Percentiles rank a stretch among this genome's conserved stretches.
Conservation (phyloP, 53 echinoderm and acorn worm genomes). For the Holothuria leucospilota region DNA sequence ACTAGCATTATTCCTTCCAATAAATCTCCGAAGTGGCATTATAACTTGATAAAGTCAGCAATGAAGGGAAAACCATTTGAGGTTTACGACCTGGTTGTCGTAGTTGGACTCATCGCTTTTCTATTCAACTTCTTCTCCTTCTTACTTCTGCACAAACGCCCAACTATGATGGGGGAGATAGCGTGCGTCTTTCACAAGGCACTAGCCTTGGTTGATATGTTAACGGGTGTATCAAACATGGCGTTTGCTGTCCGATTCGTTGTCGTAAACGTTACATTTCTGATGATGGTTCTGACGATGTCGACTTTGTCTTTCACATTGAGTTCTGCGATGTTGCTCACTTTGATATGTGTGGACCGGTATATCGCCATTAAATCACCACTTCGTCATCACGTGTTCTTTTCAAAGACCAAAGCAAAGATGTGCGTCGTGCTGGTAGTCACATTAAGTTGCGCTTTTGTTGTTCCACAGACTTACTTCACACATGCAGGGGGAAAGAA, state of each 20-base stretch:
- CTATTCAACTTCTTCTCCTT: constrained; percentile 18
- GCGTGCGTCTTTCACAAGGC: constrained; percentile 27
- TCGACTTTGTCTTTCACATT: constrained; percentile 18
- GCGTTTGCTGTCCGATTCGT: not conserved
- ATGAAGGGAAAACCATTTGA: not conserved
- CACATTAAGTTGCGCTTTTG: not conserved
- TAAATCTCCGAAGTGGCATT: no score
- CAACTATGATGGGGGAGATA: not conserved
- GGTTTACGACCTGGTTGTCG: constrained; percentile 20
- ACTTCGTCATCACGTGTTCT: constrained; percentile 3
- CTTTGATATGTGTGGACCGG: not conserved
- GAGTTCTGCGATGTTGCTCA: constrained; percentile 6
- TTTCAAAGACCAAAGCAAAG: constrained; percentile 8
- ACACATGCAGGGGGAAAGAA: not conserved
- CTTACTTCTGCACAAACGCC: not conserved
- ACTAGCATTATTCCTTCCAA: no score
- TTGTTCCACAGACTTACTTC: not conserved
- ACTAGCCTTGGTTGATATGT: constrained; percentile 11
- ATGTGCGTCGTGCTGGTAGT: not conserved
- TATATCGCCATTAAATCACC: constrained; percentile 11
- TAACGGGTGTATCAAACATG: constrained; percentile 9
- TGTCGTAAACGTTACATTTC: not conserved
- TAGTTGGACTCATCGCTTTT: constrained; percentile 6
- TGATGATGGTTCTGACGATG: constrained; percentile 18
- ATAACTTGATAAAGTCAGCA: no score